Evolutionary conservation across 1,140 invertebrate genomes (phyloP).

Genomic region (Calephelis virginiensis): DNA sequence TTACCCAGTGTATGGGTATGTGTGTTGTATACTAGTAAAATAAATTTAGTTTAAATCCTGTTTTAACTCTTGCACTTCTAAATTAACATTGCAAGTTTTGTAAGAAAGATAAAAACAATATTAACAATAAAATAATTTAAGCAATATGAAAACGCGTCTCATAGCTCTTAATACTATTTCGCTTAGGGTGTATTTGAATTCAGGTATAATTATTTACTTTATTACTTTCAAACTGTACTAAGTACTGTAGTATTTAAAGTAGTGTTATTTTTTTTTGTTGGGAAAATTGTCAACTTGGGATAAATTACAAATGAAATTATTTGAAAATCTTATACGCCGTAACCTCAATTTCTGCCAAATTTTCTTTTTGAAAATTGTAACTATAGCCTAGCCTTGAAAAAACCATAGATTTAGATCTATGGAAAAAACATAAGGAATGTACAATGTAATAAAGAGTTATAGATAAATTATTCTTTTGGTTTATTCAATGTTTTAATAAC

Average conservation of each 20-base stretch:
- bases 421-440: constrained; percentile 8
- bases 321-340: not conserved
- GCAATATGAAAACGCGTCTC: not conserved
- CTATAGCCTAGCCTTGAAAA: not conserved
- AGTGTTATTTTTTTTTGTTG: not conserved
- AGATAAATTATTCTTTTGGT: constrained; percentile 12
- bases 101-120: no score
- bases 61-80: constrained; percentile 8
- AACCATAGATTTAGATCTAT: no score
- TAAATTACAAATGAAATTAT: not conserved
- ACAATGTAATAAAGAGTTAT: constrained; percentile 17
- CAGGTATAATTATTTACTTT: not conserved
- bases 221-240: not conserved
- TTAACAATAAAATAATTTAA: no score
- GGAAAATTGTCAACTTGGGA: not conserved
- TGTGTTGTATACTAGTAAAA: constrained; percentile 1
- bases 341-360: constrained; percentile 14
- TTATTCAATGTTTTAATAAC: not conserved
- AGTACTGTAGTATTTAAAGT: not conserved
- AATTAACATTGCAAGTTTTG: not conserved
- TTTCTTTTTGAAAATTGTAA: constrained; percentile 17
- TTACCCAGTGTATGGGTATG: constrained; percentile 4
- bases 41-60: not conserved
- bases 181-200: not conserved
- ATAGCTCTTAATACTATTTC: not conserved